phyloP scores from a whole-genome alignment of 2,888 invertebrate genomes.

The Sepiola atlantica region DNA sequence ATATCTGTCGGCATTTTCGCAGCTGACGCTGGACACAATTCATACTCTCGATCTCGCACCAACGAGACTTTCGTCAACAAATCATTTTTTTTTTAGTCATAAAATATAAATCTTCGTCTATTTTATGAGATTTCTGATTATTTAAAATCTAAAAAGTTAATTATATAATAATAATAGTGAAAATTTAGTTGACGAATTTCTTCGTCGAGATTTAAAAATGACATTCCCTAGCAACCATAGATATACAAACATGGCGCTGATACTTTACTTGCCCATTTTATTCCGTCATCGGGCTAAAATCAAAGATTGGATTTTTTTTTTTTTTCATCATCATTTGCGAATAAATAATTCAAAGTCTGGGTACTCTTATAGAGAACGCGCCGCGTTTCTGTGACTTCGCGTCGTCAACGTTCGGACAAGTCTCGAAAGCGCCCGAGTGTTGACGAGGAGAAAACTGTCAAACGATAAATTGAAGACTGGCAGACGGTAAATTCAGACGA shows the following conservation, averaged over 20 bases:
- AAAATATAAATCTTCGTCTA: background rate
- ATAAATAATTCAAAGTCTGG: too few relatives aligned
- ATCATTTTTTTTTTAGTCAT: background rate
- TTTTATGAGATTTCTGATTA: background rate
- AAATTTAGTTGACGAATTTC: background rate
- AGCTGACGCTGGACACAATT: background rate
- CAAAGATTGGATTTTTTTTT: too few relatives aligned
- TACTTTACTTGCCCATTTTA: background rate
- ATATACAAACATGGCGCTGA: conserved; percentile 10
- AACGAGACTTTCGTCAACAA: background rate
- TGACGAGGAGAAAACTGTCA: too few relatives aligned
- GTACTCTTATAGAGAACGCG: too few relatives aligned
- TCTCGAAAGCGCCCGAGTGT: too few relatives aligned
- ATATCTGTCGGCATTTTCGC: conserved; percentile 38
- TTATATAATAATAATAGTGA: background rate
- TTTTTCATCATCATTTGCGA: too few relatives aligned
- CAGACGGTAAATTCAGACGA: too few relatives aligned
- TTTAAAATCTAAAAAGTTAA: background rate
- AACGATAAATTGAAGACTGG: too few relatives aligned
- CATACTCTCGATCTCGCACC: background rate
- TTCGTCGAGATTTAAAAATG: background rate
- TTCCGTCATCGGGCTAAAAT: background rate
- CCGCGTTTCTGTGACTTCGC: too few relatives aligned
- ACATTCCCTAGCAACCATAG: background rate
- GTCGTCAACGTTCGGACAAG: too few relatives aligned